Conservation (phyloP, 2,888 invertebrate genomes). For the Anaspis maculata region DNA sequence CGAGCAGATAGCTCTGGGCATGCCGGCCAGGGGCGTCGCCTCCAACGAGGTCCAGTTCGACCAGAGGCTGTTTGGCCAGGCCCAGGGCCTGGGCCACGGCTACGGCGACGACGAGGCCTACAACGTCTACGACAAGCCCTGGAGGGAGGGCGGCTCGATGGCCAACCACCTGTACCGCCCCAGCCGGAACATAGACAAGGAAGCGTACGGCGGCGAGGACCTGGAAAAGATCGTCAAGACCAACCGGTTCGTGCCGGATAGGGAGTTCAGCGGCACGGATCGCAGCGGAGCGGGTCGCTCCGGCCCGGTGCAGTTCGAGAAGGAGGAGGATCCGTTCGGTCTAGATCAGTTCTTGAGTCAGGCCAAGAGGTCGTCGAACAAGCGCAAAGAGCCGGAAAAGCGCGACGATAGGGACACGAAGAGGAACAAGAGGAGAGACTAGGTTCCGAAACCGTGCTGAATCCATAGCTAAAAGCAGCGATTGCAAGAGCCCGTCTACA, state of each 20-base stretch:
- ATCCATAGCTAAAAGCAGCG: not conserved
- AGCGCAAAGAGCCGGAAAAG: conserved; percentile 51
- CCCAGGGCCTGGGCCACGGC: conserved; percentile 78
- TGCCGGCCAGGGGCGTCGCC: conserved; percentile 71
- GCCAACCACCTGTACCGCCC: conserved; percentile 88
- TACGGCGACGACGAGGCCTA: conserved; percentile 97
- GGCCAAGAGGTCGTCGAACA: conserved; percentile 77
- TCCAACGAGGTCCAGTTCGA: conserved; percentile 85
- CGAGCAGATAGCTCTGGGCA: conserved; percentile 94
- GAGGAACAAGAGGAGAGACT: conserved; percentile 43
- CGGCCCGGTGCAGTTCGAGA: conserved; percentile 95
- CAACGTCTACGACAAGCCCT: conserved; percentile 96
- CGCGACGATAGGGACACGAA: conserved; percentile 41
- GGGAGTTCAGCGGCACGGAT: conserved; percentile 91
- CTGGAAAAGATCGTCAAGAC: conserved; percentile 82
- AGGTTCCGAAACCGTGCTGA: no score
- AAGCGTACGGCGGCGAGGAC: conserved; percentile 84
- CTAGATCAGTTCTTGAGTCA: conserved; percentile 96
- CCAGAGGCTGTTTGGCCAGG: conserved; percentile 90
- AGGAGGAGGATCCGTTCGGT: conserved; percentile 91
- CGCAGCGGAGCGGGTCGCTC: conserved; percentile 58
- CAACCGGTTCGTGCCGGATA: conserved; percentile 92
- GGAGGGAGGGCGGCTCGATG: conserved; percentile 82
- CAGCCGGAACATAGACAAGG: conserved; percentile 77
- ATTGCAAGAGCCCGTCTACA: no score